Conservation (phyloP, 2,797 vertebrate species). For the Tokudaia tokunoshimensis region DNA sequence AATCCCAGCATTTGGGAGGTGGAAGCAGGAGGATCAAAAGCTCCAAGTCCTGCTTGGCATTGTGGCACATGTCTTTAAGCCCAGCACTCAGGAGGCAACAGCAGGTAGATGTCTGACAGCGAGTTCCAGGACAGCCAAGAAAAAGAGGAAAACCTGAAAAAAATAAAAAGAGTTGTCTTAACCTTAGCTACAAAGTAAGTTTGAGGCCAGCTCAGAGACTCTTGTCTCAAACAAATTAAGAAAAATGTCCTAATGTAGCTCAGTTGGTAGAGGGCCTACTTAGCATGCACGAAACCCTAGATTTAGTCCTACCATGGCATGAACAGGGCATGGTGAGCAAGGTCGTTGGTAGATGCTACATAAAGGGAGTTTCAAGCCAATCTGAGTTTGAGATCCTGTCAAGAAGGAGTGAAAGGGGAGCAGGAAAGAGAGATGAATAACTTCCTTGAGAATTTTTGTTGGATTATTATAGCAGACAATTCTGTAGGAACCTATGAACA, state of each 20-base stretch:
- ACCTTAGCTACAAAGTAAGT: background rate
- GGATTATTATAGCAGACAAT: constrained; percentile 34
- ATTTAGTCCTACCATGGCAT: background rate
- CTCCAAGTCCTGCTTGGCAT: background rate
- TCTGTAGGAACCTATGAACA: constrained; percentile 28
- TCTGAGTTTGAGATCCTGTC: background rate
- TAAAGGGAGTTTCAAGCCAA: background rate
- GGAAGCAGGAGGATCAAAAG: background rate
- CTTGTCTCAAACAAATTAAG: background rate
- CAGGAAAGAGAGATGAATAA: background rate
- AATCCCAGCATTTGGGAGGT: background rate
- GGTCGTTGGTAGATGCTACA: background rate
- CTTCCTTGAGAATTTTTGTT: constrained; percentile 55
- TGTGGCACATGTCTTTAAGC: background rate
- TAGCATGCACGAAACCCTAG: background rate
- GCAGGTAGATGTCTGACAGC: background rate
- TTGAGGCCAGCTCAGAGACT: background rate
- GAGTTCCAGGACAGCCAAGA: background rate
- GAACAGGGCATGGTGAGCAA: background rate
- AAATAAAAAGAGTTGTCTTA: background rate
- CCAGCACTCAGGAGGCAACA: background rate
- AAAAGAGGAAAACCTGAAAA: background rate
- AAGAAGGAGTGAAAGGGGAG: background rate
- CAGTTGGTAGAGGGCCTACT: background rate
- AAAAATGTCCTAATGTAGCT: background rate